Percentiles rank a stretch among this genome's conserved stretches.
Evolutionary conservation across 2,888 invertebrate species (phyloP).

Genomic region (Troglohyphantes excavatus): DNA sequence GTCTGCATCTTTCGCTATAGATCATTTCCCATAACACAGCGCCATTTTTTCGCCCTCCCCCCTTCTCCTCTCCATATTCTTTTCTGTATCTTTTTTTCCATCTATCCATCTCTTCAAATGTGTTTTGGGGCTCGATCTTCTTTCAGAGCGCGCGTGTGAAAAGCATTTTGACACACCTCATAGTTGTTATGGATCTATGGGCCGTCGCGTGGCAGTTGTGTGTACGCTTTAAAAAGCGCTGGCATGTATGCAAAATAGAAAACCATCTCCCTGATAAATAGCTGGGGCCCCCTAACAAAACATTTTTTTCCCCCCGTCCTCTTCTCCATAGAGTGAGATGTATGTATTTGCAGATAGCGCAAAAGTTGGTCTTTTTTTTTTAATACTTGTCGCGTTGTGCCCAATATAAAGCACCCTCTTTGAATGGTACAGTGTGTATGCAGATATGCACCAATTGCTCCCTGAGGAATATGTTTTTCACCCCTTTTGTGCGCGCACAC

Average conservation of each 20-base stretch:
- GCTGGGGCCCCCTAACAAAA: slow-evolving; percentile 72
- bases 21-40: slow-evolving; percentile 72
- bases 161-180: slow-evolving; percentile 78
- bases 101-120: slow-evolving; percentile 42
- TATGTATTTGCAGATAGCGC: slow-evolving; percentile 74
- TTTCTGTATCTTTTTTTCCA: not conserved
- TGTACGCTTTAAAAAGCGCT: slow-evolving; percentile 70
- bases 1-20: slow-evolving; percentile 76
- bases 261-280: slow-evolving; percentile 78
- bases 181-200: slow-evolving; percentile 75
- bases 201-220: slow-evolving; percentile 34
- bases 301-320: slow-evolving; percentile 21
- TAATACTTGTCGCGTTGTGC: not conserved
- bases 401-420: slow-evolving; percentile 35
- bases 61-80: not conserved
- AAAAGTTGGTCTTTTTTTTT: slow-evolving; percentile 64
- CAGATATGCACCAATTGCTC: slow-evolving; percentile 78
- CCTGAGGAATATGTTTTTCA: slow-evolving; percentile 71
- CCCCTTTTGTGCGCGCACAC: slow-evolving; percentile 55
- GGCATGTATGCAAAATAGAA: slow-evolving; percentile 78
- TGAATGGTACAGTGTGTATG: slow-evolving; percentile 61
- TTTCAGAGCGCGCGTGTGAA: slow-evolving; percentile 74
- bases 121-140: slow-evolving; percentile 74
- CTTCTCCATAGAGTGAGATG: slow-evolving; percentile 38
- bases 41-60: slow-evolving; percentile 4